These are phyloP conservation scores for Potamarius usumacintae DNA, from an alignment of 2,113 vertebrate genomes.

Conservation along the genomic window DNA sequence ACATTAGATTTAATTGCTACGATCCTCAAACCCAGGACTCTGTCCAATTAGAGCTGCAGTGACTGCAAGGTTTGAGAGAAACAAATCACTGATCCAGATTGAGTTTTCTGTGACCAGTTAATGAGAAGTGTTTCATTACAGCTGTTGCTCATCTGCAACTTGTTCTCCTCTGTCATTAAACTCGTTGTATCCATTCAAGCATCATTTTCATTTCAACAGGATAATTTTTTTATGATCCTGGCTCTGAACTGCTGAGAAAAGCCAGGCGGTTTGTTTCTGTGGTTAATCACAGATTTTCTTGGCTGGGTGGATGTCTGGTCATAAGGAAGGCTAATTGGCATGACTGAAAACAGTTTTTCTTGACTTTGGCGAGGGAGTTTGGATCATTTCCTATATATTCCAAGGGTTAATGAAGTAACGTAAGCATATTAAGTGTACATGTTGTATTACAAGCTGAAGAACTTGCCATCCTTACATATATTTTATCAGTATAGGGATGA, in stretches of 20 bases:
- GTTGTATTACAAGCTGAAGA: not conserved
- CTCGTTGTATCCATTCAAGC: conserved; percentile 8
- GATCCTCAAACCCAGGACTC: not conserved
- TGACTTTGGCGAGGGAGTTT: not conserved
- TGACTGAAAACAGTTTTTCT: not conserved
- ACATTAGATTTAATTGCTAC: conserved; percentile 3
- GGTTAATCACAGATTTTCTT: not conserved
- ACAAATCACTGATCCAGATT: conserved; percentile 4
- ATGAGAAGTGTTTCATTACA: conserved; percentile 1
- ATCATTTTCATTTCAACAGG: not conserved
- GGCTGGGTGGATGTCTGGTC: not conserved
- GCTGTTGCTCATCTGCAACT: not conserved
- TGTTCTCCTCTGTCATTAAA: conserved; percentile 4
- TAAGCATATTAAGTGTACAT: not conserved
- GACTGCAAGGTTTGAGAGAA: not conserved
- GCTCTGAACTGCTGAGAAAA: not conserved
- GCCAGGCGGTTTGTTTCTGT: not conserved
- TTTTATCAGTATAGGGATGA: not conserved
- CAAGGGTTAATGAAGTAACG: not conserved
- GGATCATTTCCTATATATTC: not conserved
- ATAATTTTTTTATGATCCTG: not conserved
- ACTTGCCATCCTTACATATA: not conserved
- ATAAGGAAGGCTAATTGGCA: not conserved
- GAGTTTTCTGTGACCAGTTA: not conserved
- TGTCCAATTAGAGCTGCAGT: not conserved